Base-by-base conservation (phyloP, 2,797 vertebrate genomes). In the Pseudochaenichthys georgianus region DNA sequence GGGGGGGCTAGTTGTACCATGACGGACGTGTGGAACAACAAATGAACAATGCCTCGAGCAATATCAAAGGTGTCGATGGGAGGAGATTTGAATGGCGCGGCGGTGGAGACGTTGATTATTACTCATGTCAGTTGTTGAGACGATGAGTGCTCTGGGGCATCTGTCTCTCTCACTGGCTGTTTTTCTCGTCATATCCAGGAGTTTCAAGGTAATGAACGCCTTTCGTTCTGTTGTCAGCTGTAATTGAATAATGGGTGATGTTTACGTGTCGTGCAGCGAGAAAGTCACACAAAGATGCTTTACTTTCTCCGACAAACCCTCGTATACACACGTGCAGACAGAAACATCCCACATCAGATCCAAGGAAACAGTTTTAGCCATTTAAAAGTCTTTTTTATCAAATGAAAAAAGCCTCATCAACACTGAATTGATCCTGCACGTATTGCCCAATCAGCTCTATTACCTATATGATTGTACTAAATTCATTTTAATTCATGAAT, bases 21-120 rank as follows among this genome's bases (percentile, higher is more conserved):
- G 86, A 88, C 85, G 74, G 82, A 89, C 77, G 45, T 71, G 84
- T 60, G 64, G 57, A 82, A 88, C 88, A 90, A 87, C 82, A 92
- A 92, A 92, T 91, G 83, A 89, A 86, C 86, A 87, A 74, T 41
- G 88, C 90, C 89, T 78, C 31, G 57, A 89, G 89, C 89, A 84
- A 88, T 86, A 92, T 93, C 86, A 89, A 91, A 87, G 82, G 90
- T 82, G 89, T 88, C 73, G 70, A 91, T 88, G 81, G 86, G 82
- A 79, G 75, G 88, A 88, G 81, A 88, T 91, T 85, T 90, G 83
- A 88, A 89, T 85, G 87, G 83, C 64, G 70, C 87, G 84, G 81
- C 67, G 64, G 73, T 73, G 78, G 73, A 82, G 78, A 77, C 23
- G 86, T 84, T 80, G 84, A 88, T 88, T 89, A 91, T 92, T 89